phyloP scores from a whole-genome alignment of 2,888 invertebrate genomes.

The Aphodius granarius region DNA sequence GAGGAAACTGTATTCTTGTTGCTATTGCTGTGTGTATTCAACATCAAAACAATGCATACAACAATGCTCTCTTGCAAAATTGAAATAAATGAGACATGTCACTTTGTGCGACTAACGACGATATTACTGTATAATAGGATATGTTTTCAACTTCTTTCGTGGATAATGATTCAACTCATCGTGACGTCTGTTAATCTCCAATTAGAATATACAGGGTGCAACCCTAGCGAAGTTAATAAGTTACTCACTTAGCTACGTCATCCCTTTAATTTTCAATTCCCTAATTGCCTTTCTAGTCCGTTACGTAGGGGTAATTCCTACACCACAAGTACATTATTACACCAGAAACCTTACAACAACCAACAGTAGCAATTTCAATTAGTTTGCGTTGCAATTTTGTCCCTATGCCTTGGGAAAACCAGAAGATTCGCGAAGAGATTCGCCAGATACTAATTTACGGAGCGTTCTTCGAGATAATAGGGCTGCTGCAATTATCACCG shows the following conservation, averaged over 20 bases:
- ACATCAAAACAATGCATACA: too few species aligned
- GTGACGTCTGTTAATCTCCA: neutral
- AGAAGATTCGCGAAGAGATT: neutral
- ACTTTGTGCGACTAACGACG: too few species aligned
- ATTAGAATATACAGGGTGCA: neutral
- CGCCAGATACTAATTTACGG: too few species aligned
- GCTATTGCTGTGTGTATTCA: too few species aligned
- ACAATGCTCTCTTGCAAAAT: too few species aligned
- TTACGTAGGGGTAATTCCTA: neutral
- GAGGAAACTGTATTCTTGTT: too few species aligned
- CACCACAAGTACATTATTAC: neutral
- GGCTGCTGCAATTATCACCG: constrained; percentile 7
- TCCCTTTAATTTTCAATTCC: neutral
- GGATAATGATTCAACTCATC: neutral
- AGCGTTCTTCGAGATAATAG: neutral
- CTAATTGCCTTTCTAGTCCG: neutral
- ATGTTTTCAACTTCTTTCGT: too few species aligned
- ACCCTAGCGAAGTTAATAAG: neutral
- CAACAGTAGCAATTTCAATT: neutral
- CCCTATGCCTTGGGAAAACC: neutral
- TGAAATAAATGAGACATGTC: too few species aligned
- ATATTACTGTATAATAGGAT: too few species aligned
- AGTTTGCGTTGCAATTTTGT: neutral
- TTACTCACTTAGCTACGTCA: neutral
- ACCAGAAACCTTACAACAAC: neutral